Evolutionary conservation across 2,113 vertebrate genomes (phyloP), one percentile per base, ranked within the genome.

Genomic region (Lagopus muta): DNA sequence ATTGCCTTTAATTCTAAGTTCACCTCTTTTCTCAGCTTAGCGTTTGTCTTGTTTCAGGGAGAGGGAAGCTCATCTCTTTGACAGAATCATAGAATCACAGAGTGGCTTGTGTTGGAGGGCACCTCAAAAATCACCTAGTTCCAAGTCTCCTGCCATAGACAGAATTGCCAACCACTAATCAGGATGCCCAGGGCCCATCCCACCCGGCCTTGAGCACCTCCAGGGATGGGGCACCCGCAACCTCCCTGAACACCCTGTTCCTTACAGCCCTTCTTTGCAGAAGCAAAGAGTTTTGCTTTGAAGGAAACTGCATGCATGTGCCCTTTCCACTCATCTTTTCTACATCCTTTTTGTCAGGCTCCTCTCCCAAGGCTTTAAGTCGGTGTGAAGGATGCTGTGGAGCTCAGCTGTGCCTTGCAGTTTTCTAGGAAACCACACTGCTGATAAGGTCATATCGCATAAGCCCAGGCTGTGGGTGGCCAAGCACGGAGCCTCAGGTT

Each of bases 401-500:
- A 70, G 74, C 38, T 89, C 47, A 42, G 34, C 18, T 90, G 66
- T 75, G 36, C 57, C 20, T 81, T n/a, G 11, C 11, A 24, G 42
- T 32, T 92, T 93, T 90, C 82, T 73, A 45, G 92, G 79, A 69
- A 75, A 22, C 60, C 69, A 75, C 30, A 55, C 18, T 58, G 40
- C 67, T 89, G 86, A 76, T 66, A 86, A 91, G 92, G 78, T 93
- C 94, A 89, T 64, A 55, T 14, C 70, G 47, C 77, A 62, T 47
- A 73, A 82, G 42, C n/a, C 64, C 38, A 30, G 73, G 2, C 86
- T 72, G 89, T 72, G 73, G 85, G 69, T 67, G 83, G 64, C 42
- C 64, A 76, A 62, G 81, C 86, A 81, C 38, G 48, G 82, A 77
- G 58, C 55, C 0, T 3, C 70, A 84, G 65, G 43, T 73, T 90